Evolutionary conservation across 2,797 vertebrate species (phyloP).

Genomic region (Onychomys arenicola): DNA sequence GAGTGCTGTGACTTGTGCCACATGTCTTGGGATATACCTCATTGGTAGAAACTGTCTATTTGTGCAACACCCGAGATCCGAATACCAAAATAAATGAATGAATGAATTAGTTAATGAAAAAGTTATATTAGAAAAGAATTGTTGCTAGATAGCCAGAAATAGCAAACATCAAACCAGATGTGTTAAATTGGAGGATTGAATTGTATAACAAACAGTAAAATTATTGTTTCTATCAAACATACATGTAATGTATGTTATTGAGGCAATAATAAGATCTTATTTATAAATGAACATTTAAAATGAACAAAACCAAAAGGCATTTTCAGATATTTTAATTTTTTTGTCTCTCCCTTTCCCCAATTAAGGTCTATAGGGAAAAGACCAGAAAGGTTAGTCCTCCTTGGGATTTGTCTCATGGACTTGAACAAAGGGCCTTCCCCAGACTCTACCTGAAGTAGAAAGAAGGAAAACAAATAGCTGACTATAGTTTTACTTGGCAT

Average conservation of each 20-base stretch:
- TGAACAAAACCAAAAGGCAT: conserved; percentile 51
- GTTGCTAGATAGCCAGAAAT: conserved; percentile 33
- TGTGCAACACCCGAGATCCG: not conserved
- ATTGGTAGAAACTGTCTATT: not conserved
- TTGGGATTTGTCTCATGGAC: conserved; percentile 37
- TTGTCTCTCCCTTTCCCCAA: not conserved
- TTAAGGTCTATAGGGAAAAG: conserved; percentile 30
- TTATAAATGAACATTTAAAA: conserved; percentile 47
- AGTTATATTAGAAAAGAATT: conserved; percentile 15
- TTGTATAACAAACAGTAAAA: conserved; percentile 37
- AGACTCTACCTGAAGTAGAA: not conserved
- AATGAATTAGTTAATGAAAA: not conserved
- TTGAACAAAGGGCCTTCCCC: conserved; percentile 43
- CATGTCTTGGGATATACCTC: not conserved
- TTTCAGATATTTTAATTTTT: not conserved
- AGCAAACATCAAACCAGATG: conserved; percentile 15
- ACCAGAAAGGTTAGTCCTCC: conserved; percentile 13
- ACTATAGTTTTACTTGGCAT: conserved; percentile 27
- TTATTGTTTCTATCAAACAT: conserved; percentile 49
- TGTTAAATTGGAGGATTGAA: conserved; percentile 30
- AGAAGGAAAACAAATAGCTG: conserved; percentile 29
- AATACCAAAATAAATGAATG: not conserved
- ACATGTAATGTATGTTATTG: conserved; percentile 40
- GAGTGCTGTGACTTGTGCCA: not conserved
- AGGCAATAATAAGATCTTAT: conserved; percentile 60